Conservation (phyloP, 2,113 vertebrate genomes). For the Rutilus rutilus region DNA sequence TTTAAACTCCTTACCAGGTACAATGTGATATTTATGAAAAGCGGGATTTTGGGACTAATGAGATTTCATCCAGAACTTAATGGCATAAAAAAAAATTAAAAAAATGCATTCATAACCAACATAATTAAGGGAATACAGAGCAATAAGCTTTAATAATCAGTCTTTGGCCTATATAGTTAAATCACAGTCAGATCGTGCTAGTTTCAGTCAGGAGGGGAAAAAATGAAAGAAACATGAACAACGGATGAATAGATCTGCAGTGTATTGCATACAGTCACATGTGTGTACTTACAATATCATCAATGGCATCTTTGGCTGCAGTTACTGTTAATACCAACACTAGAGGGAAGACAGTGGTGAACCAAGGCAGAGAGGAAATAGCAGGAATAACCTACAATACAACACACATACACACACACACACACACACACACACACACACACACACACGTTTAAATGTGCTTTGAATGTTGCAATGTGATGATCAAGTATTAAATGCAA, state of each 20-base stretch:
- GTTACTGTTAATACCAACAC: constrained; percentile 82
- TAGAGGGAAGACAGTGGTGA: constrained; percentile 83
- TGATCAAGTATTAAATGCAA: not conserved
- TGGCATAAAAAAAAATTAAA: not conserved
- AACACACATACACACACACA: constrained; percentile 11
- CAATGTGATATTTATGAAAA: not conserved
- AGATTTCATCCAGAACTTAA: not conserved
- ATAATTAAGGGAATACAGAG: not conserved
- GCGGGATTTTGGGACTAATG: not conserved
- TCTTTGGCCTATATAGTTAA: not conserved
- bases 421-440: constrained; percentile 9
- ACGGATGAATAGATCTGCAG: not conserved
- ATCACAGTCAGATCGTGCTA: not conserved
- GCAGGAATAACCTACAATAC: constrained; percentile 82
- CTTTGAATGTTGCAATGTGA: not conserved
- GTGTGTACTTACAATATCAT: constrained; percentile 79
- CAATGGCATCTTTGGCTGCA: constrained; percentile 84
- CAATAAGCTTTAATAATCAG: too few relatives aligned
- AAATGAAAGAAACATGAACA: not conserved
- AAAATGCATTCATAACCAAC: not conserved
- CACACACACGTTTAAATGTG: too few relatives aligned
- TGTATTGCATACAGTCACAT: constrained; percentile 20
- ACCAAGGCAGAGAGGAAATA: constrained; percentile 85
- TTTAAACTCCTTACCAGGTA: not conserved
- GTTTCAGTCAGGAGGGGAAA: not conserved